A percentile compares a stretch with the other conserved stretches of the same genome.
These are phyloP conservation scores for Tachina fera DNA, from an alignment of 2,888 invertebrate genomes.

Conservation along the genomic window DNA sequence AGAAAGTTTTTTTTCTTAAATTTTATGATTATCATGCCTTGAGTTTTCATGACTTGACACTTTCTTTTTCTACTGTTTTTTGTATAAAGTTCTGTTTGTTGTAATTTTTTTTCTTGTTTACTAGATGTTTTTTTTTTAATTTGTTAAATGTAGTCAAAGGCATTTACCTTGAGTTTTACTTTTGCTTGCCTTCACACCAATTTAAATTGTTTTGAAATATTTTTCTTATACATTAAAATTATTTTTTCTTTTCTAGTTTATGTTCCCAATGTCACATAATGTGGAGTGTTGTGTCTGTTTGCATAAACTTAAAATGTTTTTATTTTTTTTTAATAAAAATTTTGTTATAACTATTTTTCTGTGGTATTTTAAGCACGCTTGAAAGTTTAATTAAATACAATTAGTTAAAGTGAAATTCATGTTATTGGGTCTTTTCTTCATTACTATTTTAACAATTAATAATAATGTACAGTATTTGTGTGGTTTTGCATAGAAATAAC, in stretches of 20 bases:
- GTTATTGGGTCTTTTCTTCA: slow-evolving; percentile 63
- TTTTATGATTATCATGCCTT: slow-evolving; percentile 2
- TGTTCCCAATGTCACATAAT: slow-evolving; percentile 62
- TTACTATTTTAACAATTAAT: slow-evolving; percentile 28
- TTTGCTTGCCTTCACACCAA: neutral
- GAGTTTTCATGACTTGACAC: slow-evolving; percentile 55
- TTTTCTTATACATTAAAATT: slow-evolving; percentile 17
- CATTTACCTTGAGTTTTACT: slow-evolving; percentile 48
- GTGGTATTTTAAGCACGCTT: slow-evolving; percentile 50
- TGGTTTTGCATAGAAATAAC: slow-evolving; percentile 46
- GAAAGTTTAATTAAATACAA: slow-evolving; percentile 68
- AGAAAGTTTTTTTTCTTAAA: slow-evolving; percentile 29
- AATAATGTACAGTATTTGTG: slow-evolving; percentile 26
- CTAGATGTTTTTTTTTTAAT: neutral
- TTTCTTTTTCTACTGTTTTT: slow-evolving; percentile 37
- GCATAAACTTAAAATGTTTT: slow-evolving; percentile 42
- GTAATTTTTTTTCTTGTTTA: too few relatives aligned
- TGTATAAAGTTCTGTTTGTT: neutral
- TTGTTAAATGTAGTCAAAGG: slow-evolving; percentile 9
- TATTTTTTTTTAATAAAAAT: slow-evolving; percentile 24
- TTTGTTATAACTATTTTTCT: neutral
- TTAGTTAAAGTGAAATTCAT: slow-evolving; percentile 69
- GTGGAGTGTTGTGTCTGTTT: neutral
- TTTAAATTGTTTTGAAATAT: slow-evolving; percentile 29
- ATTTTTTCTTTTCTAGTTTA: slow-evolving; percentile 58